Base-by-base conservation (phyloP, 2,113 vertebrate species). In the Dryoscopus gambensis region DNA sequence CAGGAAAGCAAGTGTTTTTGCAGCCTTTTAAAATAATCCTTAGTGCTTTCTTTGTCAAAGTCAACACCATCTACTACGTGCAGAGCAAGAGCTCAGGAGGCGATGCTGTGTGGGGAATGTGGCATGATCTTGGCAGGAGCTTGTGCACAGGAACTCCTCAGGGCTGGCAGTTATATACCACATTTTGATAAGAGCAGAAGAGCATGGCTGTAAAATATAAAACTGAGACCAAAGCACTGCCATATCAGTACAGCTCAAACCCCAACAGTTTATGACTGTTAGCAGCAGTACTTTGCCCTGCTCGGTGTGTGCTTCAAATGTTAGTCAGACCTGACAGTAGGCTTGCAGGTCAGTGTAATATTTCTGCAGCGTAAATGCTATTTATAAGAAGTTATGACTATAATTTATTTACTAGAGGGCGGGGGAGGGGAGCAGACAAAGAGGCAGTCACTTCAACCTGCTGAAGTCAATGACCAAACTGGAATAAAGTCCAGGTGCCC, bases 301-400 rank as follows among this genome's bases (percentile, higher is more conserved):
- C 79, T 94, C 76, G 53, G n/a, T 23, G 79, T 70, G 85, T 4
- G 5, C 80, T 71, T 67, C 84, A 74, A 56, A 44, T 23, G 42
- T 69, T 84, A 70, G 87, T 88, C 89, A 75, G 88, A 71, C 10
- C 71, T 94, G 90, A 91, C 71, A 95, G 83, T 44, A 83, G 60
- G 71, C 77, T 96, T 90, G 71, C 86, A 70, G 84, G 87, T 93
- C 95, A 84, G 60, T 78, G 46, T 68, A 86, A 87, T 94, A 90
- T 83, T 73, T 78, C 76, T 91, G 79, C 68, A 88, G 88, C 6
- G 11, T 49, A 64, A 91, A 92, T 68, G 85, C 95, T 96, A 80
- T 91, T 96, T 92, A 73, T 95, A 89, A 86, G 56, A 87, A 70
- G 55, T 76, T 92, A 80, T 75, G 83, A 81, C 88, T 92, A 59